phyloP scores from a whole-genome alignment of 2,888 invertebrate genomes.

The Deilephila porcellus region DNA sequence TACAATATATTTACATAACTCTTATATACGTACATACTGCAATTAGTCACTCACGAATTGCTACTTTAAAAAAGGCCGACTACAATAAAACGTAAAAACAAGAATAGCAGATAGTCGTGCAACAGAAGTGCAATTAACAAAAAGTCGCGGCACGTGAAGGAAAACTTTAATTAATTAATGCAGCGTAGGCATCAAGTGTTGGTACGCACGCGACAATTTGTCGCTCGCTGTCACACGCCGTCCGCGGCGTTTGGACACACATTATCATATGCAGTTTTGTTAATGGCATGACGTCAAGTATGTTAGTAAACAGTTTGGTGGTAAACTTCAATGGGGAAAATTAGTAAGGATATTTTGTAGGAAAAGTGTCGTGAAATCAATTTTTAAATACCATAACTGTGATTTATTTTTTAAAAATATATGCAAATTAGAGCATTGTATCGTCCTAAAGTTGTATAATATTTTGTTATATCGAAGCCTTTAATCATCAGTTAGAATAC shows the following conservation, averaged over 20 bases:
- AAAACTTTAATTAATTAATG: conserved; percentile 73
- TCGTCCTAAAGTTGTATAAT: no score
- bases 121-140: conserved; percentile 60
- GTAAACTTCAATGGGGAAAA: neutral
- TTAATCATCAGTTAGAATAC: no score
- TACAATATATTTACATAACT: neutral
- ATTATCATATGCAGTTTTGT: conserved; percentile 16
- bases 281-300: neutral
- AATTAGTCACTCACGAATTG: neutral
- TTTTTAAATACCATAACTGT: neutral
- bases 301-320: neutral
- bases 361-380: neutral
- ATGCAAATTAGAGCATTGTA: no score
- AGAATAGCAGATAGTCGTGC: conserved; percentile 26
- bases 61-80: neutral
- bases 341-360: neutral
- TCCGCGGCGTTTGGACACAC: conserved; percentile 7
- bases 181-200: conserved; percentile 62
- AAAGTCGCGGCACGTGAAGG: conserved; percentile 59
- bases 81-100: neutral
- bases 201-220: conserved; percentile 60
- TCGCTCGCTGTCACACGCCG: conserved; percentile 19
- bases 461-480: no score
- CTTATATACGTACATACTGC: neutral
- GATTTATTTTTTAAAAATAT: no score